Conservation (phyloP, 2,797 vertebrate genomes). For the Cottoperca gobio region DNA sequence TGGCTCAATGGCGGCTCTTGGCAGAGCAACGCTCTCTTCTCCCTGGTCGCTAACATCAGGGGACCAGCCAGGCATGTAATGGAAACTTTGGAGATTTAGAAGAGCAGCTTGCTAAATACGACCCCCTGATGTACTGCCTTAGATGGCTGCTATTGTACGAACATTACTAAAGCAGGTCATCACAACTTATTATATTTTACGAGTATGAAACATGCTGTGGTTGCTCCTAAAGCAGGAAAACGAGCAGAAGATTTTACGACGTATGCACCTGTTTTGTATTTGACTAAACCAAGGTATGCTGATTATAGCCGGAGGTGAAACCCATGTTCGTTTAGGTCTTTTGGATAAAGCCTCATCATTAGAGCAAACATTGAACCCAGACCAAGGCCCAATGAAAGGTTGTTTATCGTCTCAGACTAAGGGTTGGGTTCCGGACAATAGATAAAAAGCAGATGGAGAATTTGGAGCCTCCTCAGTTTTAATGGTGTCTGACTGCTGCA, state of each 20-base stretch:
- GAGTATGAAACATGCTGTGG: slow-evolving; percentile 32
- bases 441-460: slow-evolving; percentile 75
- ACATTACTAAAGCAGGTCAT: slow-evolving; percentile 52
- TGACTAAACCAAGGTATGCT: slow-evolving; percentile 30
- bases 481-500: slow-evolving; percentile 58
- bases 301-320: slow-evolving; percentile 54
- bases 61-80: slow-evolving; percentile 78
- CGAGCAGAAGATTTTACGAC: slow-evolving; percentile 31
- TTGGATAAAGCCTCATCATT: slow-evolving; percentile 31
- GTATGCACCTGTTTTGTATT: slow-evolving; percentile 53
- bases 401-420: slow-evolving; percentile 58
- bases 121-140: slow-evolving; percentile 64
- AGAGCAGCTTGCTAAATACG: slow-evolving; percentile 74
- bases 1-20: slow-evolving; percentile 70
- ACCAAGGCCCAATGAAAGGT: slow-evolving; percentile 36
- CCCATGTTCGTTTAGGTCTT: slow-evolving; percentile 17
- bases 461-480: slow-evolving; percentile 49
- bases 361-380: slow-evolving; percentile 25
- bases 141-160: slow-evolving; percentile 58
- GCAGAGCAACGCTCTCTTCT: slow-evolving; percentile 61
- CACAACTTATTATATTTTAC: slow-evolving; percentile 61
- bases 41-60: slow-evolving; percentile 74
- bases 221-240: slow-evolving; percentile 37
- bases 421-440: slow-evolving; percentile 51
- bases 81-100: slow-evolving; percentile 81